Evolutionary conservation across 1,140 invertebrate species (phyloP).

Genomic region (Glossosoma conforme): DNA sequence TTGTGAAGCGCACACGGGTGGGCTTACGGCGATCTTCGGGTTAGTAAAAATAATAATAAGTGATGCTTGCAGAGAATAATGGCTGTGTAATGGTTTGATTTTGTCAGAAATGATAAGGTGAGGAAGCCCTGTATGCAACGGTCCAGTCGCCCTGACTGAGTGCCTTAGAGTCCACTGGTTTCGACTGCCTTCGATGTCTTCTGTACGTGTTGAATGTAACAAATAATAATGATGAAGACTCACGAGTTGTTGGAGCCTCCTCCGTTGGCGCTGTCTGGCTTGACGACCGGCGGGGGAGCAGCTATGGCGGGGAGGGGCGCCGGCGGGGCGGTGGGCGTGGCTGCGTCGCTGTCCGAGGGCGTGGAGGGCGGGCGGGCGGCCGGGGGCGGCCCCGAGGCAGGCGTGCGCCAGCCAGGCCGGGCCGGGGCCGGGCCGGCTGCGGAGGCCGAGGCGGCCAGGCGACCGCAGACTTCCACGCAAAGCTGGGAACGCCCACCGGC

Average conservation of each 20-base stretch:
- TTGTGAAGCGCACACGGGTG: too few relatives aligned
- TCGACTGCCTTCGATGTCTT: too few relatives aligned
- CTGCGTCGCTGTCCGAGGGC: slow-evolving; percentile 31
- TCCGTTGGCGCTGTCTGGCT: slow-evolving; percentile 27
- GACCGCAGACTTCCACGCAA: slow-evolving; percentile 38
- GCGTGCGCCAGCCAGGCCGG: slow-evolving; percentile 27
- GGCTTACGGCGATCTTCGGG: too few relatives aligned
- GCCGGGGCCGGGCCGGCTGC: slow-evolving; percentile 35
- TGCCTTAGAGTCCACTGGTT: too few relatives aligned
- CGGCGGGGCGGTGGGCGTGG: slow-evolving; percentile 31
- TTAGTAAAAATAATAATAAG: too few relatives aligned
- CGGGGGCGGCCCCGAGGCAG: slow-evolving; percentile 32
- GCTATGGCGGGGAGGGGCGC: slow-evolving; percentile 21
- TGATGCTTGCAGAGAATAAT: too few relatives aligned
- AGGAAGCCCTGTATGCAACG: too few relatives aligned
- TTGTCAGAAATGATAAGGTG: too few relatives aligned
- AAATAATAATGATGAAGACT: background rate
- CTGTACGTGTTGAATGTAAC: too few relatives aligned
- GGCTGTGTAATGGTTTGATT: too few relatives aligned
- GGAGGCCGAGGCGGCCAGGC: slow-evolving; percentile 36
- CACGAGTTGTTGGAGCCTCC: slow-evolving; percentile 22
- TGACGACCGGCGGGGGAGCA: slow-evolving; percentile 38
- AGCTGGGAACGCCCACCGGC: slow-evolving; percentile 32
- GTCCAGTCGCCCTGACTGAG: too few relatives aligned
- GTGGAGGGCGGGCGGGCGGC: slow-evolving; percentile 35